Evolutionary conservation across 2,113 vertebrate genomes (phyloP), one percentile per base, ranked within the genome.

Genomic region (Poecile atricapillus): DNA sequence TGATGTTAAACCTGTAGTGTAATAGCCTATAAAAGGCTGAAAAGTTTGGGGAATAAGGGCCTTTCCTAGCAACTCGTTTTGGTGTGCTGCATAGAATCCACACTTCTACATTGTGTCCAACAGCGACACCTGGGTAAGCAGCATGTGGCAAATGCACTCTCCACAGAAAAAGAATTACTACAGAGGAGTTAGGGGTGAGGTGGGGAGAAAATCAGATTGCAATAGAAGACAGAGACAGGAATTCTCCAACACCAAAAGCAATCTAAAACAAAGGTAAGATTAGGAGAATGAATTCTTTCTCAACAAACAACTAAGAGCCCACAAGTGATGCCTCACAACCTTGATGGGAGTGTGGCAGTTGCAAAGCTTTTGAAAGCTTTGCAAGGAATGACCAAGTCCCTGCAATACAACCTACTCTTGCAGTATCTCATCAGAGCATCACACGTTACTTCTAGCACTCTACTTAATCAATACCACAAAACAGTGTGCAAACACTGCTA

Each of bases 121-220:
- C 39, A 39, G 39, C 39, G 39, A 39, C 39, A 39, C 10, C 22
- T 7, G 7, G 30, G 11, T n/a, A 76, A 68, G n/a, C n/a, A 65
- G 21, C 35, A 78, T 4, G 27, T 6, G 23, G 41, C 21, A 77
- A 70, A 21, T 7, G 16, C 24, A 43, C 37, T 55, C 47, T 23
- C 19, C 13, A 37, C 7, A 52, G 47, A n/a, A 20, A 68, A 83
- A 65, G 21, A 63, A 43, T 44, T 60, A 18, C 53, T 37, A 17
- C 7, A 16, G 53, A 70, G 41, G 37, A 83, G 46, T 22, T 22
- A 24, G 18, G 15, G 16, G 19, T 21, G 53, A 25, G 0, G 0
- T 0, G 77, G 11, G 14, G 25, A 69, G 33, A 70, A 77, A 76
- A 73, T 0, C 0, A 0, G 17, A 49, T 33, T 43, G 46, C 9